phyloP scores from a whole-genome alignment of 1,140 invertebrate species.

The Drosophila sproati region DNA sequence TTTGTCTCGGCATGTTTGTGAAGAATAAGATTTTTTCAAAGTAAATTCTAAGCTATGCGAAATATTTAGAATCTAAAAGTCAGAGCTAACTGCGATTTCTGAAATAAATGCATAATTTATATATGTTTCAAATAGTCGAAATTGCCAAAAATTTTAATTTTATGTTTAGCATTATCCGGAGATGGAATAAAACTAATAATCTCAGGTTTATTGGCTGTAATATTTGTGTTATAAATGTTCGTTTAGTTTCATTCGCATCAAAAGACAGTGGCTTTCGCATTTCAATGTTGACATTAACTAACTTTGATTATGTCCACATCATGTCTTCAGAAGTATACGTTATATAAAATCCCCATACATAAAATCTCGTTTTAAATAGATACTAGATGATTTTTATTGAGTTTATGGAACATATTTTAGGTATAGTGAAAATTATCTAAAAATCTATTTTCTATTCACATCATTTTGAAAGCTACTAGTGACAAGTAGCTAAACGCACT shows the following conservation, averaged over 20 bases:
- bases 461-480: conserved; percentile 25
- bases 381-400: background rate
- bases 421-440: background rate
- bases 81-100: conserved; percentile 1
- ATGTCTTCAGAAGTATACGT: too few species aligned
- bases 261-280: too few species aligned
- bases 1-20: background rate
- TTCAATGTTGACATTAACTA: too few species aligned
- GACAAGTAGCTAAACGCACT: background rate
- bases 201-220: too few species aligned
- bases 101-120: background rate
- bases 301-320: too few species aligned
- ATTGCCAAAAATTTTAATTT: too few species aligned
- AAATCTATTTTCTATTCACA: conserved; percentile 2
- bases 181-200: too few species aligned
- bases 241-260: too few species aligned
- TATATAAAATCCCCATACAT: too few species aligned
- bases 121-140: background rate
- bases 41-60: too few species aligned
- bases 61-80: background rate
- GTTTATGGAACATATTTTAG: background rate
- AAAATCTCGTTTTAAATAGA: background rate
- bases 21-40: background rate
- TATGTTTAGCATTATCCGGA: too few species aligned
- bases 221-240: too few species aligned